Base-by-base conservation (phyloP, 2,888 invertebrate genomes). In the Torymus texanus region DNA sequence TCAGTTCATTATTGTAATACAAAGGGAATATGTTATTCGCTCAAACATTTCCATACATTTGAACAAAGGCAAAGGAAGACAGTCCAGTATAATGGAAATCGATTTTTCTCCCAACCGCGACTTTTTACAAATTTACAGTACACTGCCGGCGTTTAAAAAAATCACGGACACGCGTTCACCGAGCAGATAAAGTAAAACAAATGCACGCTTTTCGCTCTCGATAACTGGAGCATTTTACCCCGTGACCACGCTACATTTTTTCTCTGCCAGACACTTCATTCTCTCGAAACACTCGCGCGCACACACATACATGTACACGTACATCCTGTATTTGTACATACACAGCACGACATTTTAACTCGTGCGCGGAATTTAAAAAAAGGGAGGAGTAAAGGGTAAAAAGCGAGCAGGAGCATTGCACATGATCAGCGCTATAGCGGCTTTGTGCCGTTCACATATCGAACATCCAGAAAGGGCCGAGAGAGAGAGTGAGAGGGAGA, bases 161-260 rank as follows among this genome's bases (percentile, higher is more conserved):
- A 62, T 62, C 41, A n/a, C 68, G 12, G 13, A 13, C 55, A 29
- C 53, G 16, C 13, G n/a, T 16, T 4, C 41, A 24, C 4, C 59
- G 62, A 55, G n/a, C 62, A 65, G 55, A 73, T 73, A 73, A 73
- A 65, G 18, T 18, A 73, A 55, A 65, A 63, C 63, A 73, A 73
- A 63, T 65, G 56, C 55, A 56, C 50, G 50, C n/a, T 29, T 41
- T 41, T 41, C 41, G 12, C 16, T n/a, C 70, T 61, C 63, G 29
- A 63, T 63, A 63, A 73, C 51, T 63, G 62, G 29, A 65, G 41
- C 56, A n/a, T 73, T 73, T 73, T 41, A 56, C 65, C 41, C 41
- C 56, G 29, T 3, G 16, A 41, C 16, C 63, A 65, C 73, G 55
- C 65, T 14, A 56, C 56, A 56, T 65, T 63, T 73, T 65, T 56